Evolutionary conservation across 1,140 invertebrate species (phyloP), one percentile per base, ranked within the genome.

Genomic region (Eueides isabella): DNA sequence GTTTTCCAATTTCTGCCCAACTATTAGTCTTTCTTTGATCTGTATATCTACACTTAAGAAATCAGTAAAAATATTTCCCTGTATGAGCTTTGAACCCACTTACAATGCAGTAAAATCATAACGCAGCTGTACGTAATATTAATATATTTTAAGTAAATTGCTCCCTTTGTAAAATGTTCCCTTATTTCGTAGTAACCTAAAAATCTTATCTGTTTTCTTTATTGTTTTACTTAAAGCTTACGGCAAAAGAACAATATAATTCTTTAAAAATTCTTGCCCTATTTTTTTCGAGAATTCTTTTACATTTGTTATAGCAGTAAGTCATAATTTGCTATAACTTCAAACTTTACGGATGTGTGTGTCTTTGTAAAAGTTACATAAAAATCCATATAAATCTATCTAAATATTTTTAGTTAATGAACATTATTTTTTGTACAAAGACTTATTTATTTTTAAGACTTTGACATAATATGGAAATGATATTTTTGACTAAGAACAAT

Each of bases 141-240:
- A 26, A 55, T 23, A 55, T 55, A 55, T 55, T 55, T 55, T 23
- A 55, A 11, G 19, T 55, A 55, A 55, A 55, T 26, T 11, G n/a
- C 48, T 55, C 9, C 19, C 23, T 55, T 55, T 7, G 16, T 19
- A 7, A 44, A 19, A 5, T 5, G 38, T 16, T 44, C 1, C 0
- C 0, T 9, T 11, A 3, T 23, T 55, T 55, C 44, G 0, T 48
- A 23, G 44, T 11, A 48, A 55, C 2, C 16, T 3, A 55, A 55
- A 55, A 26, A 12, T 55, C 19, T 55, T 55, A 55, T 55, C 44
- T 55, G 19, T 55, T 23, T 38, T 16, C 35, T 38, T 5, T 11
- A 23, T 55, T 55, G 44, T 55, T 55, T 55, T 55, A 55, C 19
- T 55, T 55, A 26, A 55, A 12, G 44, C 44, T 23, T 55, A 55